Conservation (phyloP, 1,140 invertebrate species). For the Magallana gigas region DNA sequence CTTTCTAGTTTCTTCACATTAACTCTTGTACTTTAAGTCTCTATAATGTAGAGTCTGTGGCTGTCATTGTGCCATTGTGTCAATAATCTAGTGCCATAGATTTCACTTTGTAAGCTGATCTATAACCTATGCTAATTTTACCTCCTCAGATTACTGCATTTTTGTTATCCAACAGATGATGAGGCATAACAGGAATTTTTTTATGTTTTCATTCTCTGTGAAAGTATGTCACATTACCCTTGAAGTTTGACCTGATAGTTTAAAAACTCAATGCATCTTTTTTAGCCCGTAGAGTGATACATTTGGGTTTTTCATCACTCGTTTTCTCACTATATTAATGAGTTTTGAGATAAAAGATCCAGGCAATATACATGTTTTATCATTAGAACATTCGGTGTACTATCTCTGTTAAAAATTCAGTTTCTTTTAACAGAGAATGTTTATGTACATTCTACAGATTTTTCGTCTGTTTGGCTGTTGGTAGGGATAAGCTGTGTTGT, state of each 20-base stretch:
- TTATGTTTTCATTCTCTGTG: not conserved
- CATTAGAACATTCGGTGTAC: not conserved
- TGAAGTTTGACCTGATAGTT: slow-evolving; percentile 2
- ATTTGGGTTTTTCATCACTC: too few species aligned
- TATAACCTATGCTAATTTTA: not conserved
- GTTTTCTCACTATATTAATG: too few species aligned
- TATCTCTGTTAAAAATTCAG: not conserved
- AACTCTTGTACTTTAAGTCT: not conserved
- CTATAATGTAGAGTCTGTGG: not conserved
- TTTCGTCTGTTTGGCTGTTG: slow-evolving; percentile 1
- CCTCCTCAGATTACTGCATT: not conserved
- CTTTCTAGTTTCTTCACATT: not conserved
- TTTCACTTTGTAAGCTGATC: slow-evolving; percentile 16
- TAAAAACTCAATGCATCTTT: too few species aligned
- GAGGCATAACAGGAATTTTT: not conserved
- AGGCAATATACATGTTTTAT: too few species aligned
- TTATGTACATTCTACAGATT: not conserved
- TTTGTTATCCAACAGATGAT: not conserved
- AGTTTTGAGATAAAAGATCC: too few species aligned
- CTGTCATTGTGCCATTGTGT: not conserved
- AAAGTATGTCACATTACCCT: not conserved
- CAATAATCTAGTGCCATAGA: slow-evolving; percentile 1
- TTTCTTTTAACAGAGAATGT: not conserved
- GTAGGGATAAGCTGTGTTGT: not conserved
- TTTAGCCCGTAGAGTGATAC: too few species aligned